phyloP scores from a whole-genome alignment of 2,888 invertebrate species.

The Eurois occulta region DNA sequence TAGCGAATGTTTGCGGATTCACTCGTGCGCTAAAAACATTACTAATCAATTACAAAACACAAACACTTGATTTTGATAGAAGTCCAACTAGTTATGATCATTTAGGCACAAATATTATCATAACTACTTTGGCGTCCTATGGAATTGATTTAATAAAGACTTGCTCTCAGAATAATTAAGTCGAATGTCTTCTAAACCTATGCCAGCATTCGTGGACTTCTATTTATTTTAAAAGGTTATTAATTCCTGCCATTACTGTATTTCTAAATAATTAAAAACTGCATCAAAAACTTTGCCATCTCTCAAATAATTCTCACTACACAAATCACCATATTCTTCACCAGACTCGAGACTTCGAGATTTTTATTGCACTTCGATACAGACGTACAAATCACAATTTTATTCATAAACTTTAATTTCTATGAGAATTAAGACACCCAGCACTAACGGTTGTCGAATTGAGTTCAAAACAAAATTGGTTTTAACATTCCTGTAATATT shows the following conservation, averaged over 20 bases:
- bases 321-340: neutral
- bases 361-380: constrained; percentile 5
- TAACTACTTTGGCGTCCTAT: neutral
- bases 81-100: neutral
- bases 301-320: neutral
- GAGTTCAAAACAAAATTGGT: constrained; percentile 60
- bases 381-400: constrained; percentile 46
- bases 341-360: too few species aligned
- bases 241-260: neutral
- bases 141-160: neutral
- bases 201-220: neutral
- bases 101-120: neutral
- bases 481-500: constrained; percentile 59
- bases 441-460: constrained; percentile 56
- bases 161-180: neutral
- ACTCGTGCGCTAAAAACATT: neutral
- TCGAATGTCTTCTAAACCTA: neutral
- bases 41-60: neutral
- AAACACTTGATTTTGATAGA: neutral
- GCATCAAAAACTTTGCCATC: too few species aligned
- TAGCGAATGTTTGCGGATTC: constrained; percentile 47
- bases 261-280: neutral
- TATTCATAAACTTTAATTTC: constrained; percentile 52
- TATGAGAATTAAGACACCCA: constrained; percentile 54
- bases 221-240: neutral